A percentile compares a stretch with the other conserved stretches of the same genome.
These are phyloP conservation scores for Gambusia affinis DNA, from an alignment of 2,113 vertebrate genomes.

Conservation along the genomic window DNA sequence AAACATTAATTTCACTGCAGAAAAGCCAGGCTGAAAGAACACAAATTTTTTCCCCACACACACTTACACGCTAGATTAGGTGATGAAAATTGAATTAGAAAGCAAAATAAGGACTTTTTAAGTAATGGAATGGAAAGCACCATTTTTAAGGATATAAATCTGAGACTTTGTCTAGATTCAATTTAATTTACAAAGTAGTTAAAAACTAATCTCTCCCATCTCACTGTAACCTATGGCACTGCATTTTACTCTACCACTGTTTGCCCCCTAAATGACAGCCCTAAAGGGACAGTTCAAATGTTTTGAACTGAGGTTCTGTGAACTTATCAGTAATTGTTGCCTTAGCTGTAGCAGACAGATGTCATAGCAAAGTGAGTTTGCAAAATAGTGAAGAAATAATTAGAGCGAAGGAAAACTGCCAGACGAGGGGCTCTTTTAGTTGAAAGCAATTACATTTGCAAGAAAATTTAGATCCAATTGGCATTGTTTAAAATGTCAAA, in stretches of 20 bases:
- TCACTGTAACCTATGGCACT: constrained; percentile 58
- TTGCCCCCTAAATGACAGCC: constrained; percentile 16
- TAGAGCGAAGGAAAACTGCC: background rate
- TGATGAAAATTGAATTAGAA: constrained; percentile 40
- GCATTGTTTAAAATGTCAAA: background rate
- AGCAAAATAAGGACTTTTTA: constrained; percentile 46
- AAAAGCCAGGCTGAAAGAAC: background rate
- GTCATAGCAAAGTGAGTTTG: background rate
- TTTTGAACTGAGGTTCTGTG: background rate
- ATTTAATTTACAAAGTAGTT: constrained; percentile 50
- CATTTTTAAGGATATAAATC: constrained; percentile 56
- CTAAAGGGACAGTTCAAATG: background rate
- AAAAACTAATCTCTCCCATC: constrained; percentile 16
- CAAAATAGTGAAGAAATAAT: background rate
- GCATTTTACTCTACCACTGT: constrained; percentile 42
- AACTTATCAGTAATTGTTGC: background rate
- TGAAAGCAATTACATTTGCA: background rate
- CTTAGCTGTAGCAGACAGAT: background rate
- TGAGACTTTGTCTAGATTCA: constrained; percentile 47
- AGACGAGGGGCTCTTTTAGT: background rate
- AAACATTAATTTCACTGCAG: background rate
- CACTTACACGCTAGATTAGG: background rate
- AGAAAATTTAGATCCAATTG: background rate
- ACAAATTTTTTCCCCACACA: background rate
- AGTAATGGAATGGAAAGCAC: constrained; percentile 74